phyloP scores from a whole-genome alignment of 2,797 vertebrate species.

The Bovichtus diacanthus region DNA sequence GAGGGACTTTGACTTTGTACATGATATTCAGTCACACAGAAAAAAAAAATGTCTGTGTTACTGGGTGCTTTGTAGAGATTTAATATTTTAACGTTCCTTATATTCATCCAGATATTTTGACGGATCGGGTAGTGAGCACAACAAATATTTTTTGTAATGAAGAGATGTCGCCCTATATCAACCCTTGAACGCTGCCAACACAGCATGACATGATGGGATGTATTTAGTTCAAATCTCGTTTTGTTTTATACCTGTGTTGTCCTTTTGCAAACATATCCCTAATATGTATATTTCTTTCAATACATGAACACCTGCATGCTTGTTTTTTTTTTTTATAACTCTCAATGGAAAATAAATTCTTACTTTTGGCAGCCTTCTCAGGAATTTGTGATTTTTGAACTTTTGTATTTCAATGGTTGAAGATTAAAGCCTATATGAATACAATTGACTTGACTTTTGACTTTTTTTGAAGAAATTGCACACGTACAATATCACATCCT shows the following conservation, averaged over 20 bases:
- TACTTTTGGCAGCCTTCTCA: neutral
- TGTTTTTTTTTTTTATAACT: conserved; percentile 1
- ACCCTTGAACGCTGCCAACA: neutral
- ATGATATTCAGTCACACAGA: neutral
- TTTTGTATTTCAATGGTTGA: too few species aligned
- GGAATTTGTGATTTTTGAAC: neutral
- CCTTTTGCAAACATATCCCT: neutral
- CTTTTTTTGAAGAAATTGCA: too few species aligned
- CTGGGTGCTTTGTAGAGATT: neutral
- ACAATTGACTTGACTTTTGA: neutral
- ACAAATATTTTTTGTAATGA: neutral
- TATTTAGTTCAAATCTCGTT: neutral
- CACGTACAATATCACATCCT: too few species aligned
- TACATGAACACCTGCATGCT: neutral
- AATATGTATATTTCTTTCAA: too few species aligned
- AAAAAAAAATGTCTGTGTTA: neutral
- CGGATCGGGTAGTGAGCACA: neutral
- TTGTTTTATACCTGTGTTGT: neutral
- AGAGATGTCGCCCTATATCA: neutral
- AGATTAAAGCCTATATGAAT: too few species aligned
- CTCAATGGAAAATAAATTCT: neutral
- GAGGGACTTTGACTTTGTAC: neutral
- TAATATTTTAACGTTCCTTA: neutral
- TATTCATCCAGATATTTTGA: neutral
- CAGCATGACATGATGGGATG: neutral